Percentiles rank a stretch among this genome's conserved stretches.
phyloP scores from a whole-genome alignment of 1,140 invertebrate species.

The Idris sp. region DNA sequence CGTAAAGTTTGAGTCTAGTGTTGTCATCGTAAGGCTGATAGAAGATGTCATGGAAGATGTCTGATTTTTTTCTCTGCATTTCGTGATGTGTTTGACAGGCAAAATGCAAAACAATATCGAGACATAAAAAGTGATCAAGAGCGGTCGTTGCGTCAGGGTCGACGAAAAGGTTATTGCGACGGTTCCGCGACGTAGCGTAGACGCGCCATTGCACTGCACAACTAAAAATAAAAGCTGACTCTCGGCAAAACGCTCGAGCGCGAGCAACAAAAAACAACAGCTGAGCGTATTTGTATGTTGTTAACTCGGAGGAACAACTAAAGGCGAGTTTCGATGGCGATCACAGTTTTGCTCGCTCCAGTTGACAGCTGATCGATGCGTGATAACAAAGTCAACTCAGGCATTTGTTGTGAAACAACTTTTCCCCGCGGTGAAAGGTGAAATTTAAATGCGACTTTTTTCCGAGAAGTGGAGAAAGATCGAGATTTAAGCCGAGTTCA shows the following conservation, averaged over 20 bases:
- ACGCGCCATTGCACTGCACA: slow-evolving; percentile 54
- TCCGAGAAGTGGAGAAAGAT: too few species aligned
- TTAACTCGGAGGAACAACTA: too few species aligned
- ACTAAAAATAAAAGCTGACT: slow-evolving; percentile 64
- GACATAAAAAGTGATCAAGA: slow-evolving; percentile 22
- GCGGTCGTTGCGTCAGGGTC: slow-evolving; percentile 23
- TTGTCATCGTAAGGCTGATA: slow-evolving; percentile 78
- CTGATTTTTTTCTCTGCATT: slow-evolving; percentile 72
- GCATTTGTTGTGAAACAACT: too few species aligned
- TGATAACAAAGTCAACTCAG: too few species aligned
- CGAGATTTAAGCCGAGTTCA: too few species aligned
- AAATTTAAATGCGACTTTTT: too few species aligned
- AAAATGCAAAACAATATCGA: slow-evolving; percentile 10
- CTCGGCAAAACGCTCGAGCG: slow-evolving; percentile 45
- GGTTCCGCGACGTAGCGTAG: slow-evolving; percentile 34
- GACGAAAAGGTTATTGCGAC: slow-evolving; percentile 52
- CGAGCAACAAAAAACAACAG: not conserved
- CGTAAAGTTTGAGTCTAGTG: slow-evolving; percentile 75
- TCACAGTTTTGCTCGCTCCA: too few species aligned
- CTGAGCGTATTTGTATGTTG: not conserved
- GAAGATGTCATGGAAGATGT: slow-evolving; percentile 78
- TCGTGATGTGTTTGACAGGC: slow-evolving; percentile 1
- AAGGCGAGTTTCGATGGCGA: slow-evolving; percentile 3
- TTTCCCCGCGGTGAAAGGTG: too few species aligned
- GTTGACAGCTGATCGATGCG: too few species aligned